These are phyloP conservation scores for Acropora tenuis DNA, from an alignment of 64 coral and sea anemone genomes.

Conservation along the genomic window DNA sequence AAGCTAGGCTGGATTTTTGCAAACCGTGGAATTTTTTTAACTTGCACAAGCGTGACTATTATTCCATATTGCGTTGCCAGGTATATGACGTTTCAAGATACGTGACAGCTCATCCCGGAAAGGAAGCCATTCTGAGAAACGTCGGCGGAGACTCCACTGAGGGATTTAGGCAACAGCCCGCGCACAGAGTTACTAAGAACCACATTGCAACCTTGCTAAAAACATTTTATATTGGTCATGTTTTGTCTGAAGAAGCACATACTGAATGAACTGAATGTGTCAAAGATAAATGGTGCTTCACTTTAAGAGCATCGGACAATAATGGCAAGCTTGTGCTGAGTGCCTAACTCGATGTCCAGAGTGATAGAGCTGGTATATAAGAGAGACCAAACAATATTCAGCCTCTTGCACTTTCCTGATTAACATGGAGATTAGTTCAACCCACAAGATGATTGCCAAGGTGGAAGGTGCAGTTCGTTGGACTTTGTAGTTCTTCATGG, in stretches of 20 bases:
- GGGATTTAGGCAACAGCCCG: slow-evolving; percentile 52
- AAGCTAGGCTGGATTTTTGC: too few species aligned
- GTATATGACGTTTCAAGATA: slow-evolving; percentile 74
- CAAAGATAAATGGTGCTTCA: not conserved
- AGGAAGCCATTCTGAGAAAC: slow-evolving; percentile 61
- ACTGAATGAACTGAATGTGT: not conserved
- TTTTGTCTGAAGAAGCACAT: slow-evolving; percentile 24
- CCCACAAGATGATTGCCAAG: too few species aligned
- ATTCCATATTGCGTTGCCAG: slow-evolving; percentile 25
- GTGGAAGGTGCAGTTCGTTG: too few species aligned
- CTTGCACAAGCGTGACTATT: not conserved
- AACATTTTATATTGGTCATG: slow-evolving; percentile 58
- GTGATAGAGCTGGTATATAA: too few species aligned
- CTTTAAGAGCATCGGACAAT: too few species aligned
- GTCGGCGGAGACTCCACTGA: slow-evolving; percentile 54
- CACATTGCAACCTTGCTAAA: slow-evolving; percentile 54
- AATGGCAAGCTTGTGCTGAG: too few species aligned
- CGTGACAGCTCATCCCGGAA: slow-evolving; percentile 57
- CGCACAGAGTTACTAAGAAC: slow-evolving; percentile 63
- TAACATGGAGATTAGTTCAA: too few species aligned
- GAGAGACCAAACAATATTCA: too few species aligned
- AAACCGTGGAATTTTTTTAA: not conserved
- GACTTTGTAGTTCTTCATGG: too few species aligned
- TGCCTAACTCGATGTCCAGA: too few species aligned
- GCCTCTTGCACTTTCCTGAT: too few species aligned